A percentile compares a stretch with the other conserved stretches of the same genome.
Conservation (phyloP, 2,113 vertebrate species). For the Sorex fumeus region DNA sequence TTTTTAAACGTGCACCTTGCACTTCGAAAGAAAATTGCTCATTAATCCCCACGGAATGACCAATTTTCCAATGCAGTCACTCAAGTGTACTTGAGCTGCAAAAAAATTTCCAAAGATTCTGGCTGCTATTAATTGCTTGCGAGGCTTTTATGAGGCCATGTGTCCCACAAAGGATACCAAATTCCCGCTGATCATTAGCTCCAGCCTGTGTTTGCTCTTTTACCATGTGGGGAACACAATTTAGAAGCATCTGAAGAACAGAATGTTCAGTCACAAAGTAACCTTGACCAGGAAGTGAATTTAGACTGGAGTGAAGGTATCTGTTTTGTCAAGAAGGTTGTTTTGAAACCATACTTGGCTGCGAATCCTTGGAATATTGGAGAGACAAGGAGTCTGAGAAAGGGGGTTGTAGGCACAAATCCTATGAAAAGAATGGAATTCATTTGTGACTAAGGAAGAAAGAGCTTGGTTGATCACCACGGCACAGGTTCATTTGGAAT, state of each 20-base stretch:
- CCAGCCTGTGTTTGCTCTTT: slow-evolving; percentile 16
- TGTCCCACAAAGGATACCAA: slow-evolving; percentile 72
- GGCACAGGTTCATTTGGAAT: too few species aligned
- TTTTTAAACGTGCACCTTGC: slow-evolving; percentile 73
- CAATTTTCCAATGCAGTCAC: slow-evolving; percentile 78
- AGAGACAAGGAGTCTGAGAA: background rate
- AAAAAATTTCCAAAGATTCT: slow-evolving; percentile 68
- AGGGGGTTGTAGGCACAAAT: accelerated
- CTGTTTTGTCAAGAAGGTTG: background rate
- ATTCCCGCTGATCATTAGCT: slow-evolving; percentile 73
- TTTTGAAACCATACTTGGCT: accelerated
- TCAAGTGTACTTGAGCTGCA: slow-evolving; percentile 74
- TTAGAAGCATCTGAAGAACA: too few species aligned
- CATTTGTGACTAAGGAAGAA: background rate
- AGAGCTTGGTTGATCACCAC: too few species aligned
- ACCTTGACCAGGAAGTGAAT: background rate
- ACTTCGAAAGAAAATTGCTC: slow-evolving; percentile 85
- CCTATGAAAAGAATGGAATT: accelerated
- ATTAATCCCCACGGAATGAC: slow-evolving; percentile 84
- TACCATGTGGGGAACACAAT: too few species aligned
- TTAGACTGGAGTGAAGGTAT: background rate
- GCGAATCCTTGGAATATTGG: background rate
- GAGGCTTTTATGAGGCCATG: slow-evolving; percentile 73
- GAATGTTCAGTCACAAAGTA: too few species aligned
- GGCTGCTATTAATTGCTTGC: slow-evolving; percentile 82